phyloP scores from a whole-genome alignment of 2,888 invertebrate genomes.

The Lochmaea capreae region DNA sequence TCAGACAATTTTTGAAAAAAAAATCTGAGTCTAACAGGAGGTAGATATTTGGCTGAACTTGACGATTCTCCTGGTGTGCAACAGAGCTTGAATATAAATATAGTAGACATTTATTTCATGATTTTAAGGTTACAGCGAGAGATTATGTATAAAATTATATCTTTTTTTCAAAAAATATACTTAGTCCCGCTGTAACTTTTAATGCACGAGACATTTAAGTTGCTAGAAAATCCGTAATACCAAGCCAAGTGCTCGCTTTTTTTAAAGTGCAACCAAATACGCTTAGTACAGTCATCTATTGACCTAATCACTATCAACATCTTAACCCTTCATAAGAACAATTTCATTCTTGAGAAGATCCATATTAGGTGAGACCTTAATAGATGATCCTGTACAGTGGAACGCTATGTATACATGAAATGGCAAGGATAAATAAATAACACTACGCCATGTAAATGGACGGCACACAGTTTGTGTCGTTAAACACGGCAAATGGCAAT shows the following conservation, averaged over 20 bases:
- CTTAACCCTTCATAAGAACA: background rate
- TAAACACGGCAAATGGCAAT: conserved; percentile 54
- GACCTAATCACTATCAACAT: conserved; percentile 4
- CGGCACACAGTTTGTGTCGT: conserved; percentile 60
- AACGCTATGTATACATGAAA: conserved; percentile 49
- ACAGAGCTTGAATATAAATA: conserved; percentile 32
- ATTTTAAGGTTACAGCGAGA: conserved; percentile 39
- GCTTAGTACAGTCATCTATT: conserved; percentile 39
- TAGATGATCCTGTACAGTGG: conserved; percentile 37
- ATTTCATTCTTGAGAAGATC: conserved; percentile 10
- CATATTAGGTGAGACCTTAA: conserved; percentile 21
- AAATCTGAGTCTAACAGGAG: conserved; percentile 38
- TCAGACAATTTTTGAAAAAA: conserved; percentile 15
- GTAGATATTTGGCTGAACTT: conserved; percentile 50
- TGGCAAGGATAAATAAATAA: conserved; percentile 53
- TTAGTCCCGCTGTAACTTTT: conserved; percentile 44
- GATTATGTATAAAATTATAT: conserved; percentile 46
- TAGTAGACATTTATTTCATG: conserved; percentile 26
- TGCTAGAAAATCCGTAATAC: conserved; percentile 34
- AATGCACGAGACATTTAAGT: conserved; percentile 43
- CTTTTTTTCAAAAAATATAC: conserved; percentile 45
- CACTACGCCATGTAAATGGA: conserved; percentile 63
- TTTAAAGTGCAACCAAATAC: conserved; percentile 47
- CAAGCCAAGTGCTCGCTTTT: conserved; percentile 40
- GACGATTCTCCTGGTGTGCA: conserved; percentile 38